Evolutionary conservation across 2,113 vertebrate genomes (phyloP), one percentile per base, ranked within the genome.

Genomic region (Sakesphorus luctuosus): DNA sequence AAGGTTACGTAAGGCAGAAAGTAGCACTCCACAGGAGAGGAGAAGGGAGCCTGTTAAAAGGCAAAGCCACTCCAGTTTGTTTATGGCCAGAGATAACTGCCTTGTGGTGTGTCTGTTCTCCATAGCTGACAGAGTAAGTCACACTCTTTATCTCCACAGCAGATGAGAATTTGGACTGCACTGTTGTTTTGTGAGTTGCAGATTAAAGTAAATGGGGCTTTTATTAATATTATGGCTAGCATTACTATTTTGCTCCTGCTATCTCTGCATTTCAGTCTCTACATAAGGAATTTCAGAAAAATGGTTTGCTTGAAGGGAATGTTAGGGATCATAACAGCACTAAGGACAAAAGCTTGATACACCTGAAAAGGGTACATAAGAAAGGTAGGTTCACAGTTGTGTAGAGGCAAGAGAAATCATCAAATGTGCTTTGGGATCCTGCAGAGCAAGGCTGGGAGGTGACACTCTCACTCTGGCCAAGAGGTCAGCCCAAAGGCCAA

Each of bases 1-100:
- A 67, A 82, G 72, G 67, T 96, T 95, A 95, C 19, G 16, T 95
- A 92, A 95, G 93, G 91, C 5, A 3, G 96, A 97, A 96, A 89
- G 93, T 26, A 97, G 86, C 89, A 75, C 86, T 94, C 74, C 68
- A 71, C 33, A 66, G 85, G 87, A 96, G 66, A 94, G 76, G n/a
- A 90, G 76, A 89, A 93, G 90, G 83, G 56, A 96, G 92, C 53
- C 94, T 89, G 84, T 94, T 89, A 96, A 96, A 97, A 97, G 87
- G 85, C 92, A 96, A 95, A 94, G 80, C 67, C 77, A 92, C 89
- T 96, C 93, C 84, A 89, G 72, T 89, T 94, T 95, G 87, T 96
- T 94, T 96, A 86, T 83, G 75, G 89, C 33, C 12, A 0, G 65
- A 92, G 89, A 96, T 87, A 93, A 96, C 97, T 89, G 88, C 53